Conservation (phyloP, 2,888 invertebrate species). For the Ophion slaviceki region DNA sequence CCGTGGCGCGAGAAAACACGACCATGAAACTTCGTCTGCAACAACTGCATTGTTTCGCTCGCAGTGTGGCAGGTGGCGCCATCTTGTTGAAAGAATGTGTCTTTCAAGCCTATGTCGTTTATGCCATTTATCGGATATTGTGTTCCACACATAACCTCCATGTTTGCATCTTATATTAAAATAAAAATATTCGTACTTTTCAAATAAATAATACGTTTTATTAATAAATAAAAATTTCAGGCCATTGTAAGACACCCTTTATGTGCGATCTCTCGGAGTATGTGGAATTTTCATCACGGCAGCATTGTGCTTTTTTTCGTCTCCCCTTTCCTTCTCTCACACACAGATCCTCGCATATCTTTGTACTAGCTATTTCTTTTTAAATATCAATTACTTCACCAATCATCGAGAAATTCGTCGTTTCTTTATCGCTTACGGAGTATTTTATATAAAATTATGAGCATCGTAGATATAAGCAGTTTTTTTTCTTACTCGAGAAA, state of each 20-base stretch:
- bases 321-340: slow-evolving; percentile 8
- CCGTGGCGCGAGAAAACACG: too few relatives aligned
- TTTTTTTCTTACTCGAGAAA: slow-evolving; percentile 5
- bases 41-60: too few relatives aligned
- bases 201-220: too few relatives aligned
- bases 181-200: too few relatives aligned
- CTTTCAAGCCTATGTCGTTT: too few relatives aligned
- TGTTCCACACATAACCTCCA: neutral
- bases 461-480: slow-evolving; percentile 29
- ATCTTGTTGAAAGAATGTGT: too few relatives aligned
- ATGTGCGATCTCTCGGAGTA: slow-evolving; percentile 1
- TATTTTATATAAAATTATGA: slow-evolving; percentile 33
- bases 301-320: slow-evolving; percentile 42
- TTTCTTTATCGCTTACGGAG: slow-evolving; percentile 2
- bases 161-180: too few relatives aligned
- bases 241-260: too few relatives aligned
- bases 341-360: neutral
- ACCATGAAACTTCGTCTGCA: too few relatives aligned
- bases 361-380: slow-evolving; percentile 56
- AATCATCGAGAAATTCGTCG: slow-evolving; percentile 3
- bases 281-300: slow-evolving; percentile 36
- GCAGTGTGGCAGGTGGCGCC: too few relatives aligned
- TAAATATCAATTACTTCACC: slow-evolving; percentile 20
- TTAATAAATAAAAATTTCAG: too few relatives aligned
- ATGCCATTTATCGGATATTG: too few relatives aligned